Evolutionary conservation across 2,113 vertebrate genomes (phyloP).

Genomic region (Brachyistius frenatus): DNA sequence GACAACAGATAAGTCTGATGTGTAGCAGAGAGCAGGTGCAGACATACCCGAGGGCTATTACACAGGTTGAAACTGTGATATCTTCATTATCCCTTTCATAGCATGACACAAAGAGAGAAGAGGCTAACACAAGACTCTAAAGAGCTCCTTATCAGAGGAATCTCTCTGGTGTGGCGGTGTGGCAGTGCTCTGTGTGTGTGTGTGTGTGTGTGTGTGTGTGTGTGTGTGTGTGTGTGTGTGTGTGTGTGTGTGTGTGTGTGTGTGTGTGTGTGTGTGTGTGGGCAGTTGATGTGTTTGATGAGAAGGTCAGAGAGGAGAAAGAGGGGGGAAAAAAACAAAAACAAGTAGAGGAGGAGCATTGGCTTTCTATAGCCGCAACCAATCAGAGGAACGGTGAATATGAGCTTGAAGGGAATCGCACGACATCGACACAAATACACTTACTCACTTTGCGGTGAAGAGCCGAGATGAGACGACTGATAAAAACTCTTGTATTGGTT

Average conservation of each 20-base stretch:
- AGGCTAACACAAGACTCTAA: slow-evolving; percentile 59
- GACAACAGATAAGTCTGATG: slow-evolving; percentile 46
- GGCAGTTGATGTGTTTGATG: slow-evolving; percentile 65
- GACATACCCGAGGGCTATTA: slow-evolving; percentile 56
- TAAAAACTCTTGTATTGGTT: too few relatives aligned
- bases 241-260: too few relatives aligned
- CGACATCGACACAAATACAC: background rate
- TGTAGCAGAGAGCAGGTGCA: slow-evolving; percentile 62
- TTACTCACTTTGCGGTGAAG: background rate
- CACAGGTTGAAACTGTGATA: slow-evolving; percentile 54
- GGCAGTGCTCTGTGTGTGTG: slow-evolving; percentile 16
- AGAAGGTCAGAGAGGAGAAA: slow-evolving; percentile 79
- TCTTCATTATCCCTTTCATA: slow-evolving; percentile 68
- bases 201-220: slow-evolving; percentile 38
- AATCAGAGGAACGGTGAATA: slow-evolving; percentile 52
- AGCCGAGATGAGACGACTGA: background rate
- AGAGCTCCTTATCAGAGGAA: slow-evolving; percentile 65
- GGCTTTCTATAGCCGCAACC: slow-evolving; percentile 57
- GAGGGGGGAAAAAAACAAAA: background rate
- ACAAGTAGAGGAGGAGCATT: slow-evolving; percentile 49
- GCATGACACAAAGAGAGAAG: slow-evolving; percentile 59
- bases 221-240: slow-evolving; percentile 35
- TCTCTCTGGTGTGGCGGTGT: slow-evolving; percentile 57
- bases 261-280: slow-evolving; percentile 14
- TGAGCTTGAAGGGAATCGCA: slow-evolving; percentile 41